Base-by-base conservation (phyloP, 2,888 invertebrate genomes). In the Harpalus rubripes region DNA sequence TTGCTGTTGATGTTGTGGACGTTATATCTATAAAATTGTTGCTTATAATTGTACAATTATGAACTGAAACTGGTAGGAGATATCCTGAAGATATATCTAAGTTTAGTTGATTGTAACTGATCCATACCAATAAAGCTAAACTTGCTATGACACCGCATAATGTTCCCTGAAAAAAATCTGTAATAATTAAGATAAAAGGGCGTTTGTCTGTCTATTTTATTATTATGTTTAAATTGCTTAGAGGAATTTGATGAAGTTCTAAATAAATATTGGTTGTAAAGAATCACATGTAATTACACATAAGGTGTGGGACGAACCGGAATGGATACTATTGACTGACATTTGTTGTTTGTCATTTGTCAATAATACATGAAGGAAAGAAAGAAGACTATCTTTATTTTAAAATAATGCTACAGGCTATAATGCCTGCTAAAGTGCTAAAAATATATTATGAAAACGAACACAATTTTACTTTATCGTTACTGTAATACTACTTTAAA, bases 1-100 rank as follows among this genome's bases (percentile, higher is more conserved):
- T 10, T 63, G 22, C 12, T 32, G 1, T 32, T 32, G 22, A 22
- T 18, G 63, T 22, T 10, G 63, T 63, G 8, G 63, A 18, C 8
- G 26, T 18, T 1, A 63, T 10, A 10, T 7, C 7, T 10, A 8
- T 22, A 22, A 12, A 10, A 10, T 10, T 10, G 12, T 63, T 18
- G 18, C 18, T 18, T 18, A 1, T 10, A 7, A 22, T 63, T 8
- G 63, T 63, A 63, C 63, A 63, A 22, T 63, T 63, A 6, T 63
- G 18, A 18, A 18, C 22, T 18, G 63, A 63, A 22, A 63, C 0
- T 63, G 63, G 63, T 0, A 63, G 12, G 10, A 18, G 1, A 22
- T 63, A 63, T 22, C 18, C 12, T 22, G 63, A 22, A 22, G 63
- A 18, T 63, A 63, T 18, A 22, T 63, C 63, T 10, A 63, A 22